Conservation (phyloP, 2,888 invertebrate genomes). For the Perithous albicinctus region DNA sequence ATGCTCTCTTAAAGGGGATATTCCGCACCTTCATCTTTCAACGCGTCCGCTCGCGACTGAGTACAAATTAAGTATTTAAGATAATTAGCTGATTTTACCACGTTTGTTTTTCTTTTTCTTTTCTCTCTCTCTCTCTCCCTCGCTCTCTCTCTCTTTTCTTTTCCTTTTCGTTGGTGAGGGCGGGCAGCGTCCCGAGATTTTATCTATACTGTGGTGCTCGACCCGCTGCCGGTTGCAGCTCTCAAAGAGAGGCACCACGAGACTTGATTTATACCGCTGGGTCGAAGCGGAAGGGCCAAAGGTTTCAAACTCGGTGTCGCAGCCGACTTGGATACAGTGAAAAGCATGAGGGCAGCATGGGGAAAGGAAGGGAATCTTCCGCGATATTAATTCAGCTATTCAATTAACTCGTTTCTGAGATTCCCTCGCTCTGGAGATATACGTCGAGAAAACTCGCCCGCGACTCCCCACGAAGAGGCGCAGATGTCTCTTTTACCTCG, state of each 20-base stretch:
- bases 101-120: conserved; percentile 70
- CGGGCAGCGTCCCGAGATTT: conserved; percentile 4
- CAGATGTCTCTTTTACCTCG: conserved; percentile 15
- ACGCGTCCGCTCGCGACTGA: conserved; percentile 23
- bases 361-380: conserved; percentile 18
- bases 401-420: conserved; percentile 40
- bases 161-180: conserved; percentile 19
- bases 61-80: conserved; percentile 79
- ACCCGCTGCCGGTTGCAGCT: not conserved
- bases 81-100: conserved; percentile 75
- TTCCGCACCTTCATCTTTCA: conserved; percentile 51
- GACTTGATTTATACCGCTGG: conserved; percentile 57
- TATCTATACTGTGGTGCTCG: not conserved
- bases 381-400: conserved; percentile 58
- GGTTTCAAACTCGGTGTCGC: conserved; percentile 11
- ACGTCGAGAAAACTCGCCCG: not conserved
- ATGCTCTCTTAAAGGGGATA: conserved; percentile 10
- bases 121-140: no score
- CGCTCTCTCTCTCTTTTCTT: no score
- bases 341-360: conserved; percentile 7
- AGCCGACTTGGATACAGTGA: not conserved
- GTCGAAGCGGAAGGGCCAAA: conserved; percentile 38
- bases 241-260: conserved; percentile 52
- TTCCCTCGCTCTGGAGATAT: not conserved
- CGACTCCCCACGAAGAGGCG: conserved; percentile 40